Evolutionary conservation across 2,113 vertebrate genomes (phyloP).

Genomic region (Colius striatus): DNA sequence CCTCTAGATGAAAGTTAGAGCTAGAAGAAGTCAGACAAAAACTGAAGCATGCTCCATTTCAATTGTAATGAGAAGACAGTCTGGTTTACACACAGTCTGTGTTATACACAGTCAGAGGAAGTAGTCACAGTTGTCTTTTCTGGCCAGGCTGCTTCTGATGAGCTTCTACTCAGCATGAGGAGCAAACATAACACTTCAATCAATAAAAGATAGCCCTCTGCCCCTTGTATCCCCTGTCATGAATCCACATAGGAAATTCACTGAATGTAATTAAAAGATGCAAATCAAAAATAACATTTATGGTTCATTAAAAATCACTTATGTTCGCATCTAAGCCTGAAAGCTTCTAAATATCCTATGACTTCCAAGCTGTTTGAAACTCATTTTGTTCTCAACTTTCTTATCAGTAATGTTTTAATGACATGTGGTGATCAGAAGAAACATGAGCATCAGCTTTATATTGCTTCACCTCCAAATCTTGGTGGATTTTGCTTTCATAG

Average conservation of each 20-base stretch:
- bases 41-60: not conserved
- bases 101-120: not conserved
- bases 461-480: not conserved
- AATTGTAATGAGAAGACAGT: not conserved
- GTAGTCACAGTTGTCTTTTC: not conserved
- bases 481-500: not conserved
- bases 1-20: not conserved
- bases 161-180: not conserved
- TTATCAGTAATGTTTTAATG: not conserved
- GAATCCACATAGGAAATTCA: not conserved
- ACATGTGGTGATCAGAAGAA: not conserved
- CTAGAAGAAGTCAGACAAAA: not conserved
- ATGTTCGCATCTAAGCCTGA: not conserved
- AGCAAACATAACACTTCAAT: not conserved
- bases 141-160: not conserved
- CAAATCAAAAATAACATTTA: slow-evolving; percentile 23
- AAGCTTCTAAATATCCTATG: not conserved
- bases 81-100: not conserved
- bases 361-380: not conserved
- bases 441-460: not conserved
- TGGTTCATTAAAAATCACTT: slow-evolving; percentile 51
- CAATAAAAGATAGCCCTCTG: not conserved
- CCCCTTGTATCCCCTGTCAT: not conserved
- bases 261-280: not conserved
- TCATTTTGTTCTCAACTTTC: not conserved